Base-by-base conservation (phyloP, 2,797 vertebrate genomes). In the Anisognathus igniventris region DNA sequence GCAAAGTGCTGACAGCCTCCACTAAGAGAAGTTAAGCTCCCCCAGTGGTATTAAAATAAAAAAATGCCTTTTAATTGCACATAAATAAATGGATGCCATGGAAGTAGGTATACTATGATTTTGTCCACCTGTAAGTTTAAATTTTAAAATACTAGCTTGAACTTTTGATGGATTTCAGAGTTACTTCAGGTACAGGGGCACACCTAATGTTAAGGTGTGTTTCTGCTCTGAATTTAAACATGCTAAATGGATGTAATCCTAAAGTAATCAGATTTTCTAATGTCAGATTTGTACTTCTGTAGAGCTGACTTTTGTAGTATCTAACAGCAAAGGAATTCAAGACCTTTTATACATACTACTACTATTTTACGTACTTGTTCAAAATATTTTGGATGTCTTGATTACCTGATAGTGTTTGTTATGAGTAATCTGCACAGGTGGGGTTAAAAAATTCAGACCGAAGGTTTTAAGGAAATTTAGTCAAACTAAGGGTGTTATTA, bases 401-500 rank as follows among this genome's bases (percentile, higher is more conserved):
- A 54, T 18, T 74, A 28, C 24, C 25, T 70, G 44, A 33, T 19
- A 37, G 5, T 53, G 40, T 56, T 80, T 82, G 4, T 87, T 72
- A 72, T 2, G 4, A 82, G 30, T 76, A 70, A 40, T 28, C 28
- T 45, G 12, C 15, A 86, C 17, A 81, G 48, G 17, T 58, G 30
- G 4, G 25, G 37, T 60, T 86, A 82, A 87, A 68, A 42, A 57
- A 4, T 39, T 76, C 67, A 89, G 84, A 76, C 14, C 64, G 27
- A 44, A 56, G 39, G 54, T 65, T 48, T 78, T 73, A 62, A 86
- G 89, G 77, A 87, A 48, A 83, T 72, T 30, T 67, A 87, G 45
- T 74, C 88, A 79, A 95, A 96, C 51, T 92, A 71, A 81, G 78
- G 40, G 39, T 93, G 67, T 91, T 92, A 76, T 60, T 95, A 76